Percentiles rank a stretch among this genome's conserved stretches.
Conservation (phyloP, 2,113 vertebrate species). For the Caracal caracal region DNA sequence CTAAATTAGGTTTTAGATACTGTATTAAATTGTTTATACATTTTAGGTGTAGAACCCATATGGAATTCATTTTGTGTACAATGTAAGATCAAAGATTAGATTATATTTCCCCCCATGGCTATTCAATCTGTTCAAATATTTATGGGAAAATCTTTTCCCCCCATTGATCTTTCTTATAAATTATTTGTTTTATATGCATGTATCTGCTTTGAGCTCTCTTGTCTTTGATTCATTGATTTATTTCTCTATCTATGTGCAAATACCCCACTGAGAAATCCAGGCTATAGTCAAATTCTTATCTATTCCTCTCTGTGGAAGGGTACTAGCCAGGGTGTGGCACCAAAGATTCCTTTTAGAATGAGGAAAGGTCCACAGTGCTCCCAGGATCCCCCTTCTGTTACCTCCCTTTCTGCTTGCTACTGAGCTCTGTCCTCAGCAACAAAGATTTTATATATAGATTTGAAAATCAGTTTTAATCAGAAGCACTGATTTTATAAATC, state of each 20-base stretch:
- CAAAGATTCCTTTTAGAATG: background rate
- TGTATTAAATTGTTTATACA: background rate
- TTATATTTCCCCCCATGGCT: background rate
- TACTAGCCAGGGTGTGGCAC: background rate
- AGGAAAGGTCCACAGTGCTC: background rate
- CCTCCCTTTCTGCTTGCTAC: background rate
- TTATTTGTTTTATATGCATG: background rate
- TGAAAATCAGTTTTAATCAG: background rate
- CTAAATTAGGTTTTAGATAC: background rate
- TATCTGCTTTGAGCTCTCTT: background rate
- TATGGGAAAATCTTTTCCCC: background rate
- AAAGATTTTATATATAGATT: background rate
- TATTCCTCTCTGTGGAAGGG: accelerated
- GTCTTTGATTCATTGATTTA: background rate
- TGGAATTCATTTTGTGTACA: background rate
- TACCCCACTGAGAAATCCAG: background rate
- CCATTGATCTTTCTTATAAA: background rate
- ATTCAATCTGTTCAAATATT: background rate
- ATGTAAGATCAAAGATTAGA: background rate
- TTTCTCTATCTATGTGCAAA: background rate
- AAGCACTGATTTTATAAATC: background rate
- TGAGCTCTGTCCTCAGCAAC: background rate
- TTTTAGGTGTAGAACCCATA: background rate
- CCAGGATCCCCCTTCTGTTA: accelerated
- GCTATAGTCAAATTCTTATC: background rate